These are phyloP conservation scores for Alca torda DNA, from an alignment of 2,797 vertebrate genomes.

Conservation along the genomic window DNA sequence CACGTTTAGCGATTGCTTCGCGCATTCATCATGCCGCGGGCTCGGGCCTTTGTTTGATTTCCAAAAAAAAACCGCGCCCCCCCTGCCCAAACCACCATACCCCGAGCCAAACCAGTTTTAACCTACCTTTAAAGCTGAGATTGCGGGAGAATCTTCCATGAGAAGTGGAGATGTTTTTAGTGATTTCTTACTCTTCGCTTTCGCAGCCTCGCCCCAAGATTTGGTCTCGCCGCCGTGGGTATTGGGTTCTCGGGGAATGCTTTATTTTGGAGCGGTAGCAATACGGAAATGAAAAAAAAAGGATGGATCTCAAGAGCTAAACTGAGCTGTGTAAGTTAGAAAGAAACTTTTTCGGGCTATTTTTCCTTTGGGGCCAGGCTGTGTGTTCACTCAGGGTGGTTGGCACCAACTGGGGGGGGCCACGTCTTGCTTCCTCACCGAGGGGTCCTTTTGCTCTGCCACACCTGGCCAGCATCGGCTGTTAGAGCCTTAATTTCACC, in stretches of 20 bases:
- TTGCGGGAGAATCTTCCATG: background rate
- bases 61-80: background rate
- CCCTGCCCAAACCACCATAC: background rate
- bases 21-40: background rate
- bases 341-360: background rate
- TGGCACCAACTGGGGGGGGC: background rate
- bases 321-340: background rate
- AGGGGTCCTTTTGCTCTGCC: background rate
- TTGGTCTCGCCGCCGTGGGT: accelerated
- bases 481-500: background rate
- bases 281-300: background rate
- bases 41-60: background rate
- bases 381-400: background rate
- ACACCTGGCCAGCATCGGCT: background rate
- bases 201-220: background rate
- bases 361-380: background rate
- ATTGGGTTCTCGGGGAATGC: background rate
- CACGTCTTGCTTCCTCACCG: background rate
- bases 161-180: background rate
- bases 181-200: background rate
- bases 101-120: background rate
- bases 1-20: background rate
- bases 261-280: background rate
- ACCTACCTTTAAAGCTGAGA: background rate
- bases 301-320: background rate